Percentiles rank a stretch among this genome's conserved stretches.
phyloP scores from a whole-genome alignment of 1,140 invertebrate species.

The Diorhabda elongata region DNA sequence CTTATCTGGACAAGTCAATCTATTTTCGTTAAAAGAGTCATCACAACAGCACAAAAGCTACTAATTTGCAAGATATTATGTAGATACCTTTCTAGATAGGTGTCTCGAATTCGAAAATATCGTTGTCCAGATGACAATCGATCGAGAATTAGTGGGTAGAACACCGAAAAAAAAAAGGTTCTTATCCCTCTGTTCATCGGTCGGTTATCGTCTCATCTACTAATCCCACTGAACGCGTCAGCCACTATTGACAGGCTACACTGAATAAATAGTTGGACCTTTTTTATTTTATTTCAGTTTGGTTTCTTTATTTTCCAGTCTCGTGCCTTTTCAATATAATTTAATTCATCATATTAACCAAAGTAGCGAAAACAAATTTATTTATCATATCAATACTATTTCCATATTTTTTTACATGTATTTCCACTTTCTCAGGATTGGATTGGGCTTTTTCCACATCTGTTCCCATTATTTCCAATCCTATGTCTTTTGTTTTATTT shows the following conservation, averaged over 20 bases:
- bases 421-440: no score
- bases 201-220: neutral
- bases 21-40: neutral
- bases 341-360: no score
- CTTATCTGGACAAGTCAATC: neutral
- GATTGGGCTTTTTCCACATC: no score
- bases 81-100: conserved; percentile 6
- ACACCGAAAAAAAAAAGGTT: conserved; percentile 7
- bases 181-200: conserved; percentile 10
- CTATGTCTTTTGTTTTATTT: no score
- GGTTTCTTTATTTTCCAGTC: no score
- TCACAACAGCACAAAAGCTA: neutral
- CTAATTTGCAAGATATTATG: conserved; percentile 14
- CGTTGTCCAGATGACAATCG: conserved; percentile 15
- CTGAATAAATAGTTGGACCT: neutral
- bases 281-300: no score
- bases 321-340: no score
- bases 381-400: no score
- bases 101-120: neutral
- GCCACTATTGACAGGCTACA: neutral
- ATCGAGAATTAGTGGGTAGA: conserved; percentile 6
- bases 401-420: no score
- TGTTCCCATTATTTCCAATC: no score
- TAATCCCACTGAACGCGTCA: conserved; percentile 9
- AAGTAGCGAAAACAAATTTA: no score